Conservation (phyloP, 64 coral and sea anemone genomes). For the Exaiptasia diaphana region DNA sequence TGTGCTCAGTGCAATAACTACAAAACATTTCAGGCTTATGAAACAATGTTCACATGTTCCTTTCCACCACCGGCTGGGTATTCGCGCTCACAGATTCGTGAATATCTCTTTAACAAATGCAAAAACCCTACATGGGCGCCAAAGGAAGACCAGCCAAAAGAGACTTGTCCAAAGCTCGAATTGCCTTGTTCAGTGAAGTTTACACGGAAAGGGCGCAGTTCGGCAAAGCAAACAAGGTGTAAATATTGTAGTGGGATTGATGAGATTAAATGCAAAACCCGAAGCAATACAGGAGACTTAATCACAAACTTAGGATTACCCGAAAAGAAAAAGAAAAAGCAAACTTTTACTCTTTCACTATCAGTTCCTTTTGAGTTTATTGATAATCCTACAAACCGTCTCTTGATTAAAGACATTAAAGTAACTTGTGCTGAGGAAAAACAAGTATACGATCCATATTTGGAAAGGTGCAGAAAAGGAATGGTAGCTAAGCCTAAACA, state of each 20-base stretch:
- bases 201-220: no score
- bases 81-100: not conserved
- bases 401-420: not conserved
- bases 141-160: not conserved
- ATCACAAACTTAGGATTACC: not conserved
- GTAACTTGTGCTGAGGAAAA: not conserved
- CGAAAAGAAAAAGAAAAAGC: not conserved
- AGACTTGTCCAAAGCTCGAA: not conserved
- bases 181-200: not conserved
- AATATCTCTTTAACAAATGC: not conserved
- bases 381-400: not conserved
- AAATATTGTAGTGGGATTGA: not conserved
- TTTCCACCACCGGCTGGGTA: not conserved
- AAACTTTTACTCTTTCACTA: not conserved
- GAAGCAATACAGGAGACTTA: not conserved
- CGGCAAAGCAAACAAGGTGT: no score
- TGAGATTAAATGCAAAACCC: not conserved
- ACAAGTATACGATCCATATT: constrained; percentile 33
- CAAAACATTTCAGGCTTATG: not conserved
- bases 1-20: not conserved
- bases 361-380: not conserved
- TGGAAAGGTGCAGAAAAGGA: constrained; percentile 11
- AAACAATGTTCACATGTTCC: not conserved
- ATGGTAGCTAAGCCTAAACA: not conserved
- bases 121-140: not conserved